Evolutionary conservation across 2,797 vertebrate genomes (phyloP).

Genomic region (Psittacula echo): DNA sequence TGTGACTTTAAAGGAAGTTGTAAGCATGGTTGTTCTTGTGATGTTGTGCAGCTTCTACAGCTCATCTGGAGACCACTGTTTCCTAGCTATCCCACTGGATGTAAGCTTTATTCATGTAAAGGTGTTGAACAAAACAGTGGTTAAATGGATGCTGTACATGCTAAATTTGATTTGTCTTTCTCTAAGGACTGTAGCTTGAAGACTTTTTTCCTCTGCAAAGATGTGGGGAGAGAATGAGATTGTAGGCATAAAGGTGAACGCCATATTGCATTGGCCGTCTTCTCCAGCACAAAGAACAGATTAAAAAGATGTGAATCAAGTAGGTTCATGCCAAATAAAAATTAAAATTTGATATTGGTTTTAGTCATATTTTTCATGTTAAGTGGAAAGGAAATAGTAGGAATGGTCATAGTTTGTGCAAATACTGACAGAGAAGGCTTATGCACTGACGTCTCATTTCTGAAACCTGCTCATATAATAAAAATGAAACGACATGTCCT

Average conservation of each 20-base stretch:
- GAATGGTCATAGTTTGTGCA: background rate
- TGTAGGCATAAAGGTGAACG: background rate
- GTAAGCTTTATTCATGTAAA: background rate
- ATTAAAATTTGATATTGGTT: background rate
- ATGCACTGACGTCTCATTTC: background rate
- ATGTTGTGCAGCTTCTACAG: background rate
- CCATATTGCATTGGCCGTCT: background rate
- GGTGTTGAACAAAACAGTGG: background rate
- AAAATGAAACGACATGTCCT: background rate
- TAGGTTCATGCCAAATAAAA: background rate
- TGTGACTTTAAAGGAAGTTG: background rate
- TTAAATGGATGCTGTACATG: background rate
- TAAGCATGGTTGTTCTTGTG: background rate
- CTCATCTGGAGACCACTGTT: slow-evolving; percentile 12
- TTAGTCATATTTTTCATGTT: background rate
- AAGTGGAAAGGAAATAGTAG: background rate
- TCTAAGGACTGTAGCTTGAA: slow-evolving; percentile 19
- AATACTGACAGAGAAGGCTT: background rate
- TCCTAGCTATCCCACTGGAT: background rate
- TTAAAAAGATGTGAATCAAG: background rate
- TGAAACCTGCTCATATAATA: background rate
- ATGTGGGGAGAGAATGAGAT: background rate
- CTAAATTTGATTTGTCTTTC: slow-evolving; percentile 8
- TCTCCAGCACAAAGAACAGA: background rate
- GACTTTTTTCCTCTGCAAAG: background rate